Evolutionary conservation across 2,113 vertebrate species (phyloP).

Genomic region (Syngnathus typhle): DNA sequence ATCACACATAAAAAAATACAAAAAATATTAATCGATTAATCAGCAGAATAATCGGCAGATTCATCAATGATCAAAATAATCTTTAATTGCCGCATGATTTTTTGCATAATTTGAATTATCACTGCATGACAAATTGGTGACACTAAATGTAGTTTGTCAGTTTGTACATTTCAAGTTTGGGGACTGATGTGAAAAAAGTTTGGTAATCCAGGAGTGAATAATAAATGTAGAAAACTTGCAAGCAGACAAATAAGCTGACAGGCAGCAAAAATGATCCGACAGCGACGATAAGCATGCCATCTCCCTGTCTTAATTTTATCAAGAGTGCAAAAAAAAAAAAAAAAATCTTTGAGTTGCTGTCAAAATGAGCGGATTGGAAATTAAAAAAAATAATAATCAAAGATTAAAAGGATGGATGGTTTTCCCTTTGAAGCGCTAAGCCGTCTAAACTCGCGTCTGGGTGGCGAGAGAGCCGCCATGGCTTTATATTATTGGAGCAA

Average conservation of each 20-base stretch:
- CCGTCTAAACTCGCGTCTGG: conserved; percentile 26
- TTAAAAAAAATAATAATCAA: conserved; percentile 25
- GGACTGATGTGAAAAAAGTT: neutral
- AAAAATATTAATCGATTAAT: no score
- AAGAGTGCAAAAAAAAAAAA: conserved; percentile 17
- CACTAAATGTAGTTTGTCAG: neutral
- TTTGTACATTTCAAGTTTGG: neutral
- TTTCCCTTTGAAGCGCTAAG: conserved; percentile 26
- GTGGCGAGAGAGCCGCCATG: conserved; percentile 18
- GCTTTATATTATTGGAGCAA: conserved; percentile 3
- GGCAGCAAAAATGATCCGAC: neutral
- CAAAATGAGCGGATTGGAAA: conserved; percentile 26
- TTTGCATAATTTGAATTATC: neutral
- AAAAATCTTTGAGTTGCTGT: conserved; percentile 26
- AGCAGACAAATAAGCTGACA: conserved; percentile 19
- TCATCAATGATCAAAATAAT: no score
- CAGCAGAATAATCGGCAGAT: no score
- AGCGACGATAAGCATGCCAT: neutral
- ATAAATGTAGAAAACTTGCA: conserved; percentile 30
- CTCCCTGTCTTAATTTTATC: conserved; percentile 2
- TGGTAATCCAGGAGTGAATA: neutral
- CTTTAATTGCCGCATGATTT: neutral
- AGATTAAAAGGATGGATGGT: conserved; percentile 32
- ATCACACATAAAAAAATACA: no score
- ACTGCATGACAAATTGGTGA: neutral